Evolutionary conservation across 2,888 invertebrate species (phyloP).

Genomic region (Dilophus febrilis): DNA sequence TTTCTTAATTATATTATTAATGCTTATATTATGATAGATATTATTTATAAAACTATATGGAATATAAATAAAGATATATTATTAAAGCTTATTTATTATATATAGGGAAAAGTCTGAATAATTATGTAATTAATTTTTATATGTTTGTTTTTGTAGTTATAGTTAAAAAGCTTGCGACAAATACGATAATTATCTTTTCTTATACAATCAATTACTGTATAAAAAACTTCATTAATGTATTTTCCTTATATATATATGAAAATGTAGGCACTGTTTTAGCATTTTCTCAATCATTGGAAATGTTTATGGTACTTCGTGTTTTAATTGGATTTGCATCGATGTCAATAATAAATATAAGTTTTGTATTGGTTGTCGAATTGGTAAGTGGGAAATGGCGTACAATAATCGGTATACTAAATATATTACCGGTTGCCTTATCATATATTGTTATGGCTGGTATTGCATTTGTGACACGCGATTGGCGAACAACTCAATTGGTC

Average conservation of each 20-base stretch:
- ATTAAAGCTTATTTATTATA: no score
- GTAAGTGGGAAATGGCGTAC: conserved; percentile 47
- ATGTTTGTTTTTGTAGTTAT: no score
- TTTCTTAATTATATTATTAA: no score
- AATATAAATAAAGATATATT: no score
- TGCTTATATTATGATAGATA: no score
- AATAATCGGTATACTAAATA: conserved; percentile 42
- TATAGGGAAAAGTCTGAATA: no score
- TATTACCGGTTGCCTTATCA: conserved; percentile 41
- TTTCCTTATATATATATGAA: conserved; percentile 3
- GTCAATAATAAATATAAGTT: conserved; percentile 46
- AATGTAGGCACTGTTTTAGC: conserved; percentile 32
- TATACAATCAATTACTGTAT: no score
- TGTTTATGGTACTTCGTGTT: conserved; percentile 37
- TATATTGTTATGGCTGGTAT: conserved; percentile 42
- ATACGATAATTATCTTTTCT: no score
- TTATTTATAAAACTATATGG: no score
- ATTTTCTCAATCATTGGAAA: conserved; percentile 38
- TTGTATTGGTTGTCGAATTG: conserved; percentile 46
- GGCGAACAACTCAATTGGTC: conserved; percentile 35
- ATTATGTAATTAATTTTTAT: no score
- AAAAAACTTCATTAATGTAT: background rate
- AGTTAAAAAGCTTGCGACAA: no score
- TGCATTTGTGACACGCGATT: conserved; percentile 40
- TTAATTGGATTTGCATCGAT: conserved; percentile 44